phyloP scores from a whole-genome alignment of 2,888 invertebrate species.

The Andrena flavipes region DNA sequence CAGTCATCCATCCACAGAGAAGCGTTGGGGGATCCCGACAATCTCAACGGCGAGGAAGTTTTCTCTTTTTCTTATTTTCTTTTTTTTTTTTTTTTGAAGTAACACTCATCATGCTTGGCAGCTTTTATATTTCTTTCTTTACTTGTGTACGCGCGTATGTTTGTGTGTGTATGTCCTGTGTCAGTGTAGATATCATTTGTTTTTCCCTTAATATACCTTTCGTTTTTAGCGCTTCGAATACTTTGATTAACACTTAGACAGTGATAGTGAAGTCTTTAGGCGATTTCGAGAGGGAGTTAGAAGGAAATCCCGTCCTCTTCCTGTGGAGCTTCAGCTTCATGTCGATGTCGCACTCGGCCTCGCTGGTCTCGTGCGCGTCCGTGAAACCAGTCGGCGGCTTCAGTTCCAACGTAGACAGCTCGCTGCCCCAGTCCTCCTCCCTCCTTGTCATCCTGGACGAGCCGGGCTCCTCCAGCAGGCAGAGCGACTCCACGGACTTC shows the following conservation, averaged over 20 bases:
- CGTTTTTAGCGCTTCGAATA: constrained; percentile 31
- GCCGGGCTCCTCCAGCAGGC: constrained; percentile 76
- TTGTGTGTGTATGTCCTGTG: background rate
- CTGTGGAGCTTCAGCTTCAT: constrained; percentile 81
- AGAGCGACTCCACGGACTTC: constrained; percentile 80
- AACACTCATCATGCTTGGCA: constrained; percentile 67
- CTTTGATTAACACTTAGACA: constrained; percentile 80
- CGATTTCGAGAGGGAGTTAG: constrained; percentile 81
- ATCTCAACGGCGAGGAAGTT: constrained; percentile 68
- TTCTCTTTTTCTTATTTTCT: constrained; percentile 43
- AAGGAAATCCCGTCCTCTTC: constrained; percentile 75
- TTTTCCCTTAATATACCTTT: constrained; percentile 9
- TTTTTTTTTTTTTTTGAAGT: constrained; percentile 39
- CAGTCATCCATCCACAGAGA: constrained; percentile 65
- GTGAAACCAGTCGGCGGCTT: constrained; percentile 85
- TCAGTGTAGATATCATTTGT: constrained; percentile 10
- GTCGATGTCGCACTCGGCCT: constrained; percentile 84
- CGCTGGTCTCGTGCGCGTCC: constrained; percentile 82
- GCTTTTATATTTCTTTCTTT: constrained; percentile 42
- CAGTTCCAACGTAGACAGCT: constrained; percentile 82
- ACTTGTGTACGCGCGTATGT: constrained; percentile 6
- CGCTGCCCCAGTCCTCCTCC: constrained; percentile 80
- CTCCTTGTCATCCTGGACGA: constrained; percentile 72
- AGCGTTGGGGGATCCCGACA: constrained; percentile 60
- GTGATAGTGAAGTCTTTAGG: constrained; percentile 85